These are phyloP conservation scores for Hozukius guyotensis DNA, from an alignment of 2,797 vertebrate species.

Conservation along the genomic window DNA sequence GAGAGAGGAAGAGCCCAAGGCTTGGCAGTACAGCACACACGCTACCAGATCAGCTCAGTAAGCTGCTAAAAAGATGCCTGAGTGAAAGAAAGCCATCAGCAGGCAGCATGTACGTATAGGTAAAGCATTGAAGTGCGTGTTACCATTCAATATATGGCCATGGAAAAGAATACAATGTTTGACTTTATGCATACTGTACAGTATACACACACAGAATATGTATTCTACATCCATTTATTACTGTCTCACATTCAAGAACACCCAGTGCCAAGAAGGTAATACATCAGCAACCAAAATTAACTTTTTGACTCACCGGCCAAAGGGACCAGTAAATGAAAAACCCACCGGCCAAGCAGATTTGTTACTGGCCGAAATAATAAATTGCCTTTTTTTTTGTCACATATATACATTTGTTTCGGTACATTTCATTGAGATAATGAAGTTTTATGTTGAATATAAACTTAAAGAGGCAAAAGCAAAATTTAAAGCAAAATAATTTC, in stretches of 20 bases:
- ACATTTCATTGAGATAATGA: no score
- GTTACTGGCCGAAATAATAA: no score
- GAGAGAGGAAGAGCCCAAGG: constrained; percentile 53
- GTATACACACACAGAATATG: background rate
- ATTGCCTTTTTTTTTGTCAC: no score
- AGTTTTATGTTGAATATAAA: no score
- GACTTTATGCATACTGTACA: background rate
- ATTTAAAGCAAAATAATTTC: no score
- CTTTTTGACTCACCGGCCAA: no score
- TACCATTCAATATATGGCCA: background rate
- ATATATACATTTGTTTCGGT: no score
- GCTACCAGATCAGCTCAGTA: constrained; percentile 16
- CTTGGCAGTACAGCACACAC: constrained; percentile 30
- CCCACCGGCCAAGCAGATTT: no score
- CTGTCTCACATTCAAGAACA: background rate
- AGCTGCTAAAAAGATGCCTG: constrained; percentile 31
- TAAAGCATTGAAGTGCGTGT: background rate
- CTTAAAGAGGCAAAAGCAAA: no score
- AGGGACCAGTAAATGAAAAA: no score
- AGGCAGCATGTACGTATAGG: background rate
- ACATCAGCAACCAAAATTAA: no score
- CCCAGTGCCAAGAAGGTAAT: background rate
- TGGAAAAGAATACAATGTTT: background rate
- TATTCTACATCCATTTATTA: background rate
- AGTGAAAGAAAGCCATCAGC: constrained; percentile 16